Evolutionary conservation across 37 sponge, comb jelly and placozoan genomes (phyloP).

Genomic region (Mnemiopsis leidyi): DNA sequence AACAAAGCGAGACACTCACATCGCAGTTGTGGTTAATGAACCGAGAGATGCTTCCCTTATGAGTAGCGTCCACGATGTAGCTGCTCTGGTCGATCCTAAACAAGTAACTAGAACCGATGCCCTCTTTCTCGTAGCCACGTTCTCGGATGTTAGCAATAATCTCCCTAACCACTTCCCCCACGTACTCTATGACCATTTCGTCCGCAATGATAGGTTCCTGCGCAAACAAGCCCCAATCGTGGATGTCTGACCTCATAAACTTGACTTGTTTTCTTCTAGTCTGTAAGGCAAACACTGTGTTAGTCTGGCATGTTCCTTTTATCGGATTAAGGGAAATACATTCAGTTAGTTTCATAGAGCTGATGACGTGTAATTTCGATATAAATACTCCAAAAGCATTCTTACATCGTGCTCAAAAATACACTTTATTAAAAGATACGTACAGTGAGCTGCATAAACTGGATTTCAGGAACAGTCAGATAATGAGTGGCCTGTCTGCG

Average conservation of each 20-base stretch:
- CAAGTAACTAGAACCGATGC: constrained; percentile 98
- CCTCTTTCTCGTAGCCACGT: constrained; percentile 85
- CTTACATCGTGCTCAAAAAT: no score
- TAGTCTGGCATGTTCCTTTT: no score
- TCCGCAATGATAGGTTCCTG: constrained; percentile 94
- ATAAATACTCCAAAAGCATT: no score
- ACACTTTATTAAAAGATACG: background rate
- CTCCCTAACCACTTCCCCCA: constrained; percentile 88
- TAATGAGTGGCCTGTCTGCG: constrained; percentile 24
- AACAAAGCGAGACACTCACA: constrained; percentile 77
- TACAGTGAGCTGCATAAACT: constrained; percentile 32
- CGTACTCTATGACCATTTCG: constrained; percentile 99
- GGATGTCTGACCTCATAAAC: constrained; percentile 95
- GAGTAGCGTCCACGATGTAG: constrained; percentile 96
- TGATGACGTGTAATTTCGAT: no score
- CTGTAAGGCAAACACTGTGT: constrained; percentile 11
- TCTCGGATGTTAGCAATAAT: constrained; percentile 91
- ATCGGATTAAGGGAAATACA: no score
- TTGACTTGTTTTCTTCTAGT: constrained; percentile 91
- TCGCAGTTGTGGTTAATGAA: constrained; percentile 99
- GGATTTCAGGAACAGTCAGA: background rate
- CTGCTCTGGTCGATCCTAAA: constrained; percentile 85
- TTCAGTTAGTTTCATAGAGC: no score
- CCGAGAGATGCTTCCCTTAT: constrained; percentile 85
- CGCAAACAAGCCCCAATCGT: constrained; percentile 99